These are phyloP conservation scores for Toxotes jaculatrix DNA, from an alignment of 2,113 vertebrate genomes.

Conservation along the genomic window DNA sequence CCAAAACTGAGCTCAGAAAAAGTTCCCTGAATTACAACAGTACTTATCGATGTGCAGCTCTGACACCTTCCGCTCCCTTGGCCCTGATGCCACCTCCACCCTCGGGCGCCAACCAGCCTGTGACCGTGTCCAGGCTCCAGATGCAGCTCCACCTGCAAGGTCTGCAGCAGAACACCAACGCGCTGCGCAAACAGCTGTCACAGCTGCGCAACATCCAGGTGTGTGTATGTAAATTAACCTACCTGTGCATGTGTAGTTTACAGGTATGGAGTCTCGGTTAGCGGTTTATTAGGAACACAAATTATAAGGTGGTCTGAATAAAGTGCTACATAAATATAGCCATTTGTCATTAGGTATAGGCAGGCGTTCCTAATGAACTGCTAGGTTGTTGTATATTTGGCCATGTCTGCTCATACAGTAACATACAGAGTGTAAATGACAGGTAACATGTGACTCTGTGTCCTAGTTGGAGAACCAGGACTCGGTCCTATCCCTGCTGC, in stretches of 20 bases:
- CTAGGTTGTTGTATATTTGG: not conserved
- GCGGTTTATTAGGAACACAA: no score
- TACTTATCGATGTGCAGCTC: conserved; percentile 70
- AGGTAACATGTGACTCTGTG: not conserved
- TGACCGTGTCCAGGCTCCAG: conserved; percentile 89
- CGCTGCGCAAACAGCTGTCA: conserved; percentile 93
- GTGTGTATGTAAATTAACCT: conserved; percentile 10
- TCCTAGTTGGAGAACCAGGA: conserved; percentile 96
- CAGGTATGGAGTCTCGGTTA: no score
- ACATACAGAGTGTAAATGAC: not conserved
- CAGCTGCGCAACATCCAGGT: conserved; percentile 96
- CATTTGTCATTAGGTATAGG: not conserved
- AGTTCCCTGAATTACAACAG: not conserved
- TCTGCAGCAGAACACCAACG: conserved; percentile 93
- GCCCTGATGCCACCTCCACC: conserved; percentile 87
- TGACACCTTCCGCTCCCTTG: conserved; percentile 85
- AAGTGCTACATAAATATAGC: not conserved
- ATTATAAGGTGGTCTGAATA: no score
- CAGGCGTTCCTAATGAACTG: not conserved
- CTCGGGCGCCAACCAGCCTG: conserved; percentile 85
- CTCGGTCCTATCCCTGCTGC: conserved; percentile 90
- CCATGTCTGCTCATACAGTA: not conserved
- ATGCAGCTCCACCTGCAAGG: conserved; percentile 96
- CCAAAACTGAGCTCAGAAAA: not conserved
- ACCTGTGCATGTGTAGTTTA: no score